Percentiles rank a stretch among this genome's conserved stretches.
Conservation (phyloP, 2,113 vertebrate species). For the Alethe diademata region DNA sequence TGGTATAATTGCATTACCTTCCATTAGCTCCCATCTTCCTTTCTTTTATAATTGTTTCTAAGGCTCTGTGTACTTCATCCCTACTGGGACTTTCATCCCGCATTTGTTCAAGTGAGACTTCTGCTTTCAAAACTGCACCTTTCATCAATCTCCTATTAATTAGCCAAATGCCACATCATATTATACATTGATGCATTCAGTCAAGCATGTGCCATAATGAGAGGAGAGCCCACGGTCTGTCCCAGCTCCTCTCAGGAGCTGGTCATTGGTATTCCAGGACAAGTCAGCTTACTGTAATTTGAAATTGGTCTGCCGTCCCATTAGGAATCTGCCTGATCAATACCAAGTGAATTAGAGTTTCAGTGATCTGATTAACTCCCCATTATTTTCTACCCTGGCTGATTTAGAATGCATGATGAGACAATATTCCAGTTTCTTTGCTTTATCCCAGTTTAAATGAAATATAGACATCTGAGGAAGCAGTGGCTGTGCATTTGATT, state of each 20-base stretch:
- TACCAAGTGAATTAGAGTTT: conserved; percentile 96
- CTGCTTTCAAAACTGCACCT: conserved; percentile 70
- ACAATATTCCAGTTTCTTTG: conserved; percentile 87
- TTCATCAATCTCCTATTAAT: conserved; percentile 84
- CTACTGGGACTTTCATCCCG: conserved; percentile 45
- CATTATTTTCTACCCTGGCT: conserved; percentile 90
- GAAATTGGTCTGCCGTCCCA: conserved; percentile 88
- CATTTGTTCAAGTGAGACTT: conserved; percentile 68
- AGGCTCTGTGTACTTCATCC: conserved; percentile 12
- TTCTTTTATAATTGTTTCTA: conserved; percentile 42
- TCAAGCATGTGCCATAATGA: conserved; percentile 20
- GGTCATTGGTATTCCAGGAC: conserved; percentile 85
- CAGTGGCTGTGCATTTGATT: conserved; percentile 78
- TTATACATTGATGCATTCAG: conserved; percentile 63
- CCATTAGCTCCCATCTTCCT: conserved; percentile 72
- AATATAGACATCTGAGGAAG: conserved; percentile 83
- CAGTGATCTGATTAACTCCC: conserved; percentile 98
- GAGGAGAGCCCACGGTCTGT: conserved; percentile 45
- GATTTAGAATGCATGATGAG: conserved; percentile 91
- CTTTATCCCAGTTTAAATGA: conserved; percentile 85
- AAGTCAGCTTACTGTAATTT: conserved; percentile 90
- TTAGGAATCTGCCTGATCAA: conserved; percentile 92
- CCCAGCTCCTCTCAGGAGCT: conserved; percentile 55
- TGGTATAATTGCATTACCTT: conserved; percentile 77
- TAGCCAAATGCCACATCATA: conserved; percentile 80